phyloP scores from a whole-genome alignment of 2,888 invertebrate species.

The Acronicta alni region DNA sequence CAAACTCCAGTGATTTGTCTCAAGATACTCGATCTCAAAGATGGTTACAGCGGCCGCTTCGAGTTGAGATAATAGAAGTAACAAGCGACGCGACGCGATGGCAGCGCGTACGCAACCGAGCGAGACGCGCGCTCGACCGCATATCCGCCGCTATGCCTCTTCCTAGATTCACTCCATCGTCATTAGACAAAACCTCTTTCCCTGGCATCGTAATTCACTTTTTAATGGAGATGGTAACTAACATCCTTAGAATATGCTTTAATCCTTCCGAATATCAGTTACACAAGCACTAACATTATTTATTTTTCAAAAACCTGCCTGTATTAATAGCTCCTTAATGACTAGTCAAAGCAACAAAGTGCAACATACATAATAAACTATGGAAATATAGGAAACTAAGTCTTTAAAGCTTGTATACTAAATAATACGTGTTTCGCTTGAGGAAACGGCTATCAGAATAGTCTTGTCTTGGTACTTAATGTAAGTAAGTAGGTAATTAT shows the following conservation, averaged over 20 bases:
- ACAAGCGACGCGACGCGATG: slow-evolving; percentile 83
- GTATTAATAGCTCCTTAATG: slow-evolving; percentile 10
- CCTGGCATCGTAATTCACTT: slow-evolving; percentile 53
- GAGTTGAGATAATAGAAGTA: slow-evolving; percentile 82
- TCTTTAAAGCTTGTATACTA: slow-evolving; percentile 18
- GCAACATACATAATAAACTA: background rate
- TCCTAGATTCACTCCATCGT: slow-evolving; percentile 74
- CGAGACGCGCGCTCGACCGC: slow-evolving; percentile 85
- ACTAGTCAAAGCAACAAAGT: slow-evolving; percentile 4
- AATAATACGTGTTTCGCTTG: slow-evolving; percentile 32
- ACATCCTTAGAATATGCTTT: slow-evolving; percentile 18
- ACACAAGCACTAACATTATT: slow-evolving; percentile 3
- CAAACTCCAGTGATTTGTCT: slow-evolving; percentile 66
- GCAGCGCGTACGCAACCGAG: slow-evolving; percentile 80
- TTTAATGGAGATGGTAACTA: slow-evolving; percentile 31
- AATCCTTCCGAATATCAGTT: slow-evolving; percentile 16
- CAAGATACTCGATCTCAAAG: slow-evolving; percentile 76
- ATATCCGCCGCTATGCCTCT: slow-evolving; percentile 83
- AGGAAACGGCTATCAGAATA: slow-evolving; percentile 34
- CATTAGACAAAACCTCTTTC: slow-evolving; percentile 55
- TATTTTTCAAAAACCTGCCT: slow-evolving; percentile 1
- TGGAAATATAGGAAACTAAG: slow-evolving; percentile 15
- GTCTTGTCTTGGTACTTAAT: slow-evolving; percentile 18
- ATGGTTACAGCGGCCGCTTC: slow-evolving; percentile 75
- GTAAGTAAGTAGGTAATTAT: slow-evolving; percentile 24